Base-by-base conservation (phyloP, 2,888 invertebrate species). In the Thymelicus lineola region DNA sequence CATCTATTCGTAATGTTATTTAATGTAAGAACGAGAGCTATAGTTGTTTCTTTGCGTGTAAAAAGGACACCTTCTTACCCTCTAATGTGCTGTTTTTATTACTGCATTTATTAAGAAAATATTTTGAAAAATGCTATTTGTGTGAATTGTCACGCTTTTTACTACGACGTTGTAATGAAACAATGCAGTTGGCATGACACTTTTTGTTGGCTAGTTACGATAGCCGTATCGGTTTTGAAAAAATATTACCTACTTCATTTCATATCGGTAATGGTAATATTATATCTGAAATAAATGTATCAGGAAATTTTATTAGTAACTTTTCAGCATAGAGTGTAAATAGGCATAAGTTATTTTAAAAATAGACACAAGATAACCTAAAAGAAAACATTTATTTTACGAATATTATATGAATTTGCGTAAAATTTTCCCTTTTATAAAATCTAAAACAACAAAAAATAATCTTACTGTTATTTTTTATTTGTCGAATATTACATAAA, bases 1-100 rank as follows among this genome's bases (percentile, higher is more conserved):
- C 75, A 73, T 76, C 76, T 75, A 73, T 68, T 46, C 68, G 63
- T 61, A 75, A 62, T 74, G 75, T 65, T 79, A 76, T 46, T 71
- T 58, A 72, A 10, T 46, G 72, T 58, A 72, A 10, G 72, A 73
- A 59, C 61, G 70, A 71, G 70, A 74, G 64, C 50, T 15, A 58
- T 50, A 62, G 38, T 7, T 38, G 45, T 50, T 71, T 53, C 6
- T 45, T 9, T 10, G 36, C 7, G 28, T 65, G 57, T 1, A 35
- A 57, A 20, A 9, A 57, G 65, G 15, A 35, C 7, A 55, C 53
- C 7, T 14, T 28, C 14, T 28, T 14, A 55, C 55, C 55, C 17
- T 50, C 9, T 50, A 53, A 53, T 20, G 20, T 20, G 53, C 20
- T 53, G 53, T 53, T 53, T 53, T 53, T 17, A 20, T 17, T 53